Evolutionary conservation across 2,113 vertebrate genomes (phyloP).

Genomic region (Galbula dea): DNA sequence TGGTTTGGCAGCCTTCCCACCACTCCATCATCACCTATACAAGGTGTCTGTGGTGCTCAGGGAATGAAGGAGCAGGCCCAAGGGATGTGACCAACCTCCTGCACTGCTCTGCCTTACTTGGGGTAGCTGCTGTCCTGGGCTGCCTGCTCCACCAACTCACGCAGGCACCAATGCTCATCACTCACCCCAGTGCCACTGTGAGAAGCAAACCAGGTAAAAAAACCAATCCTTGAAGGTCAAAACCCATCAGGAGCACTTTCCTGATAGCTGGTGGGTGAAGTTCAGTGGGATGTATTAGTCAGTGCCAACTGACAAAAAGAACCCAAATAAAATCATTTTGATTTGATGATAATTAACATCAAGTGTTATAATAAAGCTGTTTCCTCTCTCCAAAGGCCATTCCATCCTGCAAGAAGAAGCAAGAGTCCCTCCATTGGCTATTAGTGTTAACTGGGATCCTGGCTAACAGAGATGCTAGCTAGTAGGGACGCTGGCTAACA

Average conservation of each 20-base stretch:
- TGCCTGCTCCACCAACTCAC: accelerated
- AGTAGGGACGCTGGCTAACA: no score
- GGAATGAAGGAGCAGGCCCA: accelerated
- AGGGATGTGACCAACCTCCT: not conserved
- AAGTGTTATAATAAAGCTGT: not conserved
- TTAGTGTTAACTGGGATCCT: not conserved
- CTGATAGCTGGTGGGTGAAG: not conserved
- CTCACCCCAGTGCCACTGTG: not conserved
- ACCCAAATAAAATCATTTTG: not conserved
- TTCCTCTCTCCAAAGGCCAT: not conserved
- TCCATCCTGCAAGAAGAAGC: not conserved
- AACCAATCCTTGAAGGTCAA: not conserved
- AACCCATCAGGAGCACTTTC: not conserved
- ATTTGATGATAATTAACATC: not conserved
- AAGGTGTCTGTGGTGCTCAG: not conserved
- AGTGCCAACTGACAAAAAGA: not conserved
- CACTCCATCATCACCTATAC: accelerated
- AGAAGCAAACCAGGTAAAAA: not conserved
- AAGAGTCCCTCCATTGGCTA: not conserved
- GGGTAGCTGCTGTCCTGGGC: not conserved
- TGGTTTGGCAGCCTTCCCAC: not conserved
- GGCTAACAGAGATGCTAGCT: not conserved
- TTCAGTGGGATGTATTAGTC: not conserved
- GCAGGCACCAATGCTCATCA: accelerated
- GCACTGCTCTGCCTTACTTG: not conserved